Evolutionary conservation across 2,113 vertebrate genomes (phyloP).

Genomic region (Anarhynchus alexandrinus): DNA sequence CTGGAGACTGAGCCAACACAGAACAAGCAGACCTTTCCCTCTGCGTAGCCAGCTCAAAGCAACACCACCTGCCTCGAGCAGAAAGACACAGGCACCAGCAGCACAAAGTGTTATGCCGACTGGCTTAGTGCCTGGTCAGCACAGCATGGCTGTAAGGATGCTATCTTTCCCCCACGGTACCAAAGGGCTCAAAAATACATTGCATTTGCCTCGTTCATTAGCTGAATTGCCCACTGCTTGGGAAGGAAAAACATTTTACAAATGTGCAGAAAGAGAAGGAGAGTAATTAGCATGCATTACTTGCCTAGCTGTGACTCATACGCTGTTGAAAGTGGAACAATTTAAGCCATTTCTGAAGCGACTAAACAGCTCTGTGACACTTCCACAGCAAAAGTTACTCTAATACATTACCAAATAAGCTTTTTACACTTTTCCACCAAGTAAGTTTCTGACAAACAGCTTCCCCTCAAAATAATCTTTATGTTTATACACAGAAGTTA

Average conservation of each 20-base stretch:
- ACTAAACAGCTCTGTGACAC: not conserved
- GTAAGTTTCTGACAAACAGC: not conserved
- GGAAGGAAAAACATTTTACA: not conserved
- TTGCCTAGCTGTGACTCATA: constrained; percentile 22
- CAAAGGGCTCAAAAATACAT: not conserved
- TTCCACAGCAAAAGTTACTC: not conserved
- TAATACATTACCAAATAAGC: not conserved
- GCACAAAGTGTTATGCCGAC: rapidly evolving
- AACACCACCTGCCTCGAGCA: not conserved
- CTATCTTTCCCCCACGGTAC: not conserved
- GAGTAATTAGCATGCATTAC: constrained; percentile 36
- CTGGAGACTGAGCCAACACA: not conserved
- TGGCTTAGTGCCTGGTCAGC: not conserved
- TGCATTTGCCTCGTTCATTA: not conserved
- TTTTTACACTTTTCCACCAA: not conserved
- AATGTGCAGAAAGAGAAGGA: not conserved
- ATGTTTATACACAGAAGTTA: not conserved
- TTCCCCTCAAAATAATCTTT: not conserved
- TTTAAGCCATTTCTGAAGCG: constrained; percentile 19
- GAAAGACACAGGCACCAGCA: not conserved
- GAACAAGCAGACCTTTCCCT: not conserved
- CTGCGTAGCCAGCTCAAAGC: not conserved
- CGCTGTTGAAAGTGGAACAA: not conserved
- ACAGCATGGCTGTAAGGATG: rapidly evolving
- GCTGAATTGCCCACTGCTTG: not conserved